phyloP scores from a whole-genome alignment of 2,888 invertebrate genomes.

The Bhutanitis thaidina region DNA sequence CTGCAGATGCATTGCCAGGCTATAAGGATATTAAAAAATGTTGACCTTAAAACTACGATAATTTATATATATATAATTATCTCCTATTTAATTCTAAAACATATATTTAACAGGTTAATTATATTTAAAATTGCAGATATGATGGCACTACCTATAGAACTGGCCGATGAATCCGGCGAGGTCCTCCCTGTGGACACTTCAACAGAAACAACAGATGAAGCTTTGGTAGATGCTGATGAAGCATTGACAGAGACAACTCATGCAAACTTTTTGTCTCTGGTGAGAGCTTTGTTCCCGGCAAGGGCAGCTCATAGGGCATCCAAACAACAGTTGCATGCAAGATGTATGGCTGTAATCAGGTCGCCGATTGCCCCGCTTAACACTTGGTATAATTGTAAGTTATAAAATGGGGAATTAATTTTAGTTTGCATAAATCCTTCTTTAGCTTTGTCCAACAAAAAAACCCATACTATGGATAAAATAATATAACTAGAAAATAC shows the following conservation, averaged over 20 bases:
- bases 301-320: constrained; percentile 92
- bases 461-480: too few species aligned
- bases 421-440: too few species aligned
- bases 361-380: constrained; percentile 91
- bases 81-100: too few species aligned
- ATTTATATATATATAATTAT: too few species aligned
- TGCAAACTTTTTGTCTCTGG: constrained; percentile 91
- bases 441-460: too few species aligned
- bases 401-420: too few species aligned
- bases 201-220: constrained; percentile 34
- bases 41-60: too few species aligned
- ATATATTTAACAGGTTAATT: too few species aligned
- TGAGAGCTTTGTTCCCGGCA: constrained; percentile 93
- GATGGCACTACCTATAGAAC: constrained; percentile 88
- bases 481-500: too few species aligned
- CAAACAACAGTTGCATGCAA: constrained; percentile 85
- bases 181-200: constrained; percentile 51
- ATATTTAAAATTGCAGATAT: constrained; percentile 72
- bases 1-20: too few species aligned
- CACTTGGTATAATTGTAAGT: constrained; percentile 86
- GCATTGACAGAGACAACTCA: constrained; percentile 89
- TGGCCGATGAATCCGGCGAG: constrained; percentile 81
- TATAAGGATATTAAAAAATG: too few species aligned
- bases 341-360: constrained; percentile 86
- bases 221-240: constrained; percentile 47